Evolutionary conservation across 2,113 vertebrate species (phyloP).

Genomic region (Motacilla alba): DNA sequence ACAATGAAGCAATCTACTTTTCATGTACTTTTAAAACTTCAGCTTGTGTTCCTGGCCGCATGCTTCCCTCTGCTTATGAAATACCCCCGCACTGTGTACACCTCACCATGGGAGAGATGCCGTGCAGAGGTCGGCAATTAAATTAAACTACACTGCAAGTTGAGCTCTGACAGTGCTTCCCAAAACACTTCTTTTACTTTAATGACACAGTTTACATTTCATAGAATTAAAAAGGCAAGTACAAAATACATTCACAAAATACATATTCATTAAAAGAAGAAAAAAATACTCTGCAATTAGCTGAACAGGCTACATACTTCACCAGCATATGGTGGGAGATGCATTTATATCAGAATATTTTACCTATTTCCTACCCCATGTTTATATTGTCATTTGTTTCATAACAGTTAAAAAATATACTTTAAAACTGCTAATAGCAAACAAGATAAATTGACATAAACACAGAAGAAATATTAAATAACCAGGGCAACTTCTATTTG

Average conservation of each 20-base stretch:
- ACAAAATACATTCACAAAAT: not conserved
- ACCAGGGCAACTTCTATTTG: not conserved
- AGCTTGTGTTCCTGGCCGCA: not conserved
- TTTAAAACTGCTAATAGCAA: not conserved
- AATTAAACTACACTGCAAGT: not conserved
- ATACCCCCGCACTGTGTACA: rapidly evolving
- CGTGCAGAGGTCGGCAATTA: not conserved
- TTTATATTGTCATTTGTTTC: not conserved
- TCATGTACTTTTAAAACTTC: not conserved
- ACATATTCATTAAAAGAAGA: not conserved
- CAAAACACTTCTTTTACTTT: not conserved
- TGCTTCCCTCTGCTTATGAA: not conserved
- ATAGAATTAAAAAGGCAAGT: not conserved
- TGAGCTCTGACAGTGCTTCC: not conserved
- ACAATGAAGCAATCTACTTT: not conserved
- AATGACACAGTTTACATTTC: not conserved
- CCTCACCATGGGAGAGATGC: not conserved
- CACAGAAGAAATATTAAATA: not conserved
- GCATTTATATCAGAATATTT: not conserved
- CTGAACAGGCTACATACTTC: not conserved
- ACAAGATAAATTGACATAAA: not conserved
- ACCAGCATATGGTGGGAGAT: not conserved
- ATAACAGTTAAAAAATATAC: not conserved
- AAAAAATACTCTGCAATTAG: not conserved
- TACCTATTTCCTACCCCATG: not conserved